A percentile compares a stretch with the other conserved stretches of the same genome.
phyloP scores from a whole-genome alignment of 2,888 invertebrate genomes.

The Agrochola lychnidis region DNA sequence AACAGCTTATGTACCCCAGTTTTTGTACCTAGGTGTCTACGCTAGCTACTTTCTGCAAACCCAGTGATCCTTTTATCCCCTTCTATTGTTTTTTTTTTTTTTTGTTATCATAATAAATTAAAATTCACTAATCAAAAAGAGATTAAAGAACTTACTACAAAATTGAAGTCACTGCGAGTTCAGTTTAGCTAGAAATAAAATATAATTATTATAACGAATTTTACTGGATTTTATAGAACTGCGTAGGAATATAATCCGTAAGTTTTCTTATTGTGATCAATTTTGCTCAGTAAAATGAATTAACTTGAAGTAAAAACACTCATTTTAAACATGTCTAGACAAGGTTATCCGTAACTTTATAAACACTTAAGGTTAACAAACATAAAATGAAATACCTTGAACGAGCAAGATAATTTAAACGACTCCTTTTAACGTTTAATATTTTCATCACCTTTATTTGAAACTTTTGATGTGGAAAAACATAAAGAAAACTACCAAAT shows the following conservation, averaged over 20 bases:
- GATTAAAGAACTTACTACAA: background rate
- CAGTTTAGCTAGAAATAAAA: background rate
- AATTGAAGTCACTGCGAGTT: background rate
- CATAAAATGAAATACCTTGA: background rate
- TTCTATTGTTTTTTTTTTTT: background rate
- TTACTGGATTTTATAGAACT: background rate
- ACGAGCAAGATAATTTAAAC: background rate
- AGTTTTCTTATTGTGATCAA: background rate
- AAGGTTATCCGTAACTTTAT: slow-evolving; percentile 11
- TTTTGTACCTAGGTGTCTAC: no score
- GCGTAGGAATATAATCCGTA: slow-evolving; percentile 2
- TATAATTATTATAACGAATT: background rate
- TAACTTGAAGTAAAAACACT: background rate
- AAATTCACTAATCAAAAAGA: background rate
- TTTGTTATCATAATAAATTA: background rate
- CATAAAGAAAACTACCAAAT: background rate
- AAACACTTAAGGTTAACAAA: background rate
- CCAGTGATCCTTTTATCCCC: background rate
- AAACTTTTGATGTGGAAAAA: background rate
- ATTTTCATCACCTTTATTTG: background rate
- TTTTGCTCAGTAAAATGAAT: background rate
- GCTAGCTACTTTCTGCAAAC: background rate
- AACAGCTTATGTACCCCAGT: no score
- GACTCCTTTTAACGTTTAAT: background rate
- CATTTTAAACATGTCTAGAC: slow-evolving; percentile 19